Conservation (phyloP, 2,888 invertebrate genomes). For the Atethmia centrago region DNA sequence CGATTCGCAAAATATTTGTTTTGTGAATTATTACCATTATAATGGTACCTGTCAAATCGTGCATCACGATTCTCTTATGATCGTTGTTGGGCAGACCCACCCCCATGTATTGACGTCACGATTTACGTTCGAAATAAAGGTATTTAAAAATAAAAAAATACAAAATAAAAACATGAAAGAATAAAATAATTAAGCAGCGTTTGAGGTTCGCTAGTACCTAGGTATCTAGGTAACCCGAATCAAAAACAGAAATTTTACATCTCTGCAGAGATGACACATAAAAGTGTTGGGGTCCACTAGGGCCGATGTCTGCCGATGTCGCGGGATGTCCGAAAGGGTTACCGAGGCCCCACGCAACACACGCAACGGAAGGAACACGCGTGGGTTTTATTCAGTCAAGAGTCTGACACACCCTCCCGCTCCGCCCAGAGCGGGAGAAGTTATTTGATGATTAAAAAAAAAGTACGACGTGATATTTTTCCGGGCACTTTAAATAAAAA, state of each 20-base stretch:
- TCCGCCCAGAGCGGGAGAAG: too few relatives aligned
- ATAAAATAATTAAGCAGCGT: background rate
- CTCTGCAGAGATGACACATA: background rate
- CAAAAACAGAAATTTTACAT: background rate
- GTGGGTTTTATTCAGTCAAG: too few relatives aligned
- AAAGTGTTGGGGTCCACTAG: too few relatives aligned
- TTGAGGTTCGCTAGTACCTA: background rate
- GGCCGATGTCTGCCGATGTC: too few relatives aligned
- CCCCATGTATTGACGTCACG: slow-evolving; percentile 31
- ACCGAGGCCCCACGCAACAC: too few relatives aligned
- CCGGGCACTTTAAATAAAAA: background rate
- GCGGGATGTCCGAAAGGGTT: too few relatives aligned
- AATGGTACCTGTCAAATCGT: slow-evolving; percentile 69
- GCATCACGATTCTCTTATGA: slow-evolving; percentile 72
- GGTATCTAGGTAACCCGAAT: background rate
- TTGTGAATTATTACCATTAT: slow-evolving; percentile 74
- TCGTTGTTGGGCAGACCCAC: slow-evolving; percentile 50
- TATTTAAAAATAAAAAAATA: background rate
- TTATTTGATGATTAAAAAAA: too few relatives aligned
- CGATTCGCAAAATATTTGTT: slow-evolving; percentile 74
- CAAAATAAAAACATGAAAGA: background rate
- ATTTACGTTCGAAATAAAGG: slow-evolving; percentile 6
- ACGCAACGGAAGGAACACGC: too few relatives aligned
- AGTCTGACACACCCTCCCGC: too few relatives aligned
- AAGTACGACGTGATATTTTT: too few relatives aligned